phyloP scores from a whole-genome alignment of 2,888 invertebrate species.

The Uloborus plumipes region DNA sequence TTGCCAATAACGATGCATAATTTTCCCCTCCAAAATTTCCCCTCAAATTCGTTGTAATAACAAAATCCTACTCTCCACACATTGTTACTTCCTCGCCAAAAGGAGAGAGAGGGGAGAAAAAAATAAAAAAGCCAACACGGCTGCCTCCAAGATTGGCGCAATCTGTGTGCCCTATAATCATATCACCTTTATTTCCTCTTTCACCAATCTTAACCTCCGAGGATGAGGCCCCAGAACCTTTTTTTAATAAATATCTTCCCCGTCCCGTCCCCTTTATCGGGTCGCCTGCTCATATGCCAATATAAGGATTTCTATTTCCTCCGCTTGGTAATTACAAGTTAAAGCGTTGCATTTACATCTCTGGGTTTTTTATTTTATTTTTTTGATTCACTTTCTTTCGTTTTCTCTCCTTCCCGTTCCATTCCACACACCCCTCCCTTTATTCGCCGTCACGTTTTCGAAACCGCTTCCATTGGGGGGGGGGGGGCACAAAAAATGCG shows the following conservation, averaged over 20 bases:
- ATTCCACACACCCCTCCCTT: background rate
- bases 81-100: conserved; percentile 13
- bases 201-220: conserved; percentile 15
- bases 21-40: no score
- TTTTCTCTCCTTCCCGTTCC: conserved; percentile 16
- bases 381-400: conserved; percentile 7
- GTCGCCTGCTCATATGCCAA: conserved; percentile 37
- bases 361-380: conserved; percentile 15
- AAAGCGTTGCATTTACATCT: conserved; percentile 53
- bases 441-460: background rate
- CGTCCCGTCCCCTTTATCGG: conserved; percentile 9
- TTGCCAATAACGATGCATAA: no score
- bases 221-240: background rate
- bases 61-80: no score
- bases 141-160: conserved; percentile 35
- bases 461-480: background rate
- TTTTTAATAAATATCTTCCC: background rate
- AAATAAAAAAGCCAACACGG: conserved; percentile 8
- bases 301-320: conserved; percentile 58
- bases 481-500: conserved; percentile 26
- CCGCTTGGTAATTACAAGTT: conserved; percentile 47
- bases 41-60: no score
- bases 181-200: conserved; percentile 22
- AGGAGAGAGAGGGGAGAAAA: conserved; percentile 46
- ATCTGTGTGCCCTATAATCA: conserved; percentile 15